Evolutionary conservation across 2,113 vertebrate genomes (phyloP).

Genomic region (Panurus biarmicus): DNA sequence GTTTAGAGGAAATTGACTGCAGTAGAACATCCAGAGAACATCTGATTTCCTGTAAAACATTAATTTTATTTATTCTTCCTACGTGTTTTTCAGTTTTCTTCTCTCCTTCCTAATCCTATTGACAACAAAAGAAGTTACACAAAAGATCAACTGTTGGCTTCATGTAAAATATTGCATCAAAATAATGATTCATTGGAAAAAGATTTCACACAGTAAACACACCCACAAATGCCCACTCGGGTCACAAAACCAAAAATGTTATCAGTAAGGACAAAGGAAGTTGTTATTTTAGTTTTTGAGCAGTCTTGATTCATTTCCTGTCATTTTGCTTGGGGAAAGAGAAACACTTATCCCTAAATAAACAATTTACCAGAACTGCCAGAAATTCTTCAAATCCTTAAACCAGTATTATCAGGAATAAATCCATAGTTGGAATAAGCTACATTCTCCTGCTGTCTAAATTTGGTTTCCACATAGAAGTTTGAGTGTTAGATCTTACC

Average conservation of each 20-base stretch:
- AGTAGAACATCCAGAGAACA: neutral
- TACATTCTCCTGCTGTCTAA: neutral
- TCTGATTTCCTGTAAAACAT: constrained; percentile 3
- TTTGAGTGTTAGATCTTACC: neutral
- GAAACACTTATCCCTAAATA: neutral
- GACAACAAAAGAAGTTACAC: neutral
- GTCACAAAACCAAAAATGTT: neutral
- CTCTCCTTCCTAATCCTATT: neutral
- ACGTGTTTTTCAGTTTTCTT: neutral
- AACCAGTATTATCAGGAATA: neutral
- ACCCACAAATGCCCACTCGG: neutral
- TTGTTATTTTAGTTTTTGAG: constrained; percentile 21
- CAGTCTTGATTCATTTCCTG: constrained; percentile 28
- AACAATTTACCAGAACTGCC: neutral
- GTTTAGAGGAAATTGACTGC: constrained; percentile 3
- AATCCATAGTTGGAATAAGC: neutral
- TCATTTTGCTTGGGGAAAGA: neutral
- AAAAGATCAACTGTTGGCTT: neutral
- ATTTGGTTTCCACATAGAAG: neutral
- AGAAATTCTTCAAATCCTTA: neutral
- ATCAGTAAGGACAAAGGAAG: constrained; percentile 29
- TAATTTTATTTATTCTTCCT: neutral
- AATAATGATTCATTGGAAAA: neutral
- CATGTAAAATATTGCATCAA: neutral
- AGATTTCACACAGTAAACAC: neutral